Base-by-base conservation (phyloP, 1,140 invertebrate species). In the Nasonia longicornis region DNA sequence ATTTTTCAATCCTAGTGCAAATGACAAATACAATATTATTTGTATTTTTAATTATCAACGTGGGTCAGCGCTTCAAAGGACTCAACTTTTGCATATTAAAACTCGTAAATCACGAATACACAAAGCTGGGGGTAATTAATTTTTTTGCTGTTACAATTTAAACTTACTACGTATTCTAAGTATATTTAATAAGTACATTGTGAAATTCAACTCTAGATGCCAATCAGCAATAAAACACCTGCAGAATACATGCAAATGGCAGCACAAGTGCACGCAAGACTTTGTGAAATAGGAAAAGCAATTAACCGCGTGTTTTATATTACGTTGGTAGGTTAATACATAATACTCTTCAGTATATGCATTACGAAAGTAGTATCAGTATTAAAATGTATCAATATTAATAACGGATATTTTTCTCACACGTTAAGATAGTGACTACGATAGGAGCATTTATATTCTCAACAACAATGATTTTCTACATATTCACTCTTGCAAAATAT, bases 1-100 rank as follows among this genome's bases (percentile, higher is more conserved):
- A 79, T 79, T 31, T 45, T 7, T 58, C 29, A 3, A 3, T 58
- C 4, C 31, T 79, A 10, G n/a, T 79, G 2, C 48, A 71, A 14
- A 26, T 71, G 16, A 29, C 29, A 48, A 79, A 79, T 63, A 58
- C 52, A 14, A 11, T 31, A 7, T 63, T 79, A 38, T 79, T 79
- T 31, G 0, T 45, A 3, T 58, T 79, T 22, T 35, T 79, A 16
- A 29, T 79, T 12, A 35, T 72, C 22, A 71, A 79, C 8, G 48
- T 79, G 1, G 77, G 77, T 7, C 52, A 35, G 11, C 67, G 77
- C 10, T 72, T 79, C 12, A 58, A 58, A 63, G 77, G 45, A 8
- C 69, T 79, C 2, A 79, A 79, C 26, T 12, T 10, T 0, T 31
- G 64, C 20, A 58, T 72, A 10, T 16, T 38, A 14, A 71, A 71